phyloP scores from a whole-genome alignment of 23 tunicate genomes.

The Ascidia mentula region DNA sequence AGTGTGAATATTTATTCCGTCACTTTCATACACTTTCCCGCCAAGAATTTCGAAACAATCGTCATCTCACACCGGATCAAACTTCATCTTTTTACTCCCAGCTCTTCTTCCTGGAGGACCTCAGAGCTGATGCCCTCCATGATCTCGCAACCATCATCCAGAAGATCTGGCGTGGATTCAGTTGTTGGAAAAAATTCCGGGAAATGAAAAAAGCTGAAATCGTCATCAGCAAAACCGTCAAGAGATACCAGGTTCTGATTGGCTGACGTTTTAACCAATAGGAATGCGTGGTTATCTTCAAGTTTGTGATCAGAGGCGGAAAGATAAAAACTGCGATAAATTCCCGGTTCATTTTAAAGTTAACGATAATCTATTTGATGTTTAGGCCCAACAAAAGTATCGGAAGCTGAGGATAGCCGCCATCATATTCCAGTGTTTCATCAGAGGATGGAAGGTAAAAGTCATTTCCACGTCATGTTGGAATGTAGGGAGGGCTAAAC shows the following conservation, averaged over 20 bases:
- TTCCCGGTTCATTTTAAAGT: not conserved
- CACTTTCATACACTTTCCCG: not conserved
- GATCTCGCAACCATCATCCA: constrained; percentile 80
- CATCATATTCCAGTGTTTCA: constrained; percentile 61
- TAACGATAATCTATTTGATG: not conserved
- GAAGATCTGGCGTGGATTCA: constrained; percentile 79
- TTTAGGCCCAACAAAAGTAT: constrained; percentile 44
- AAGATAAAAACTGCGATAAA: not conserved
- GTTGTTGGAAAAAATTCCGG: constrained; percentile 46
- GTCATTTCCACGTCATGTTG: too few species aligned
- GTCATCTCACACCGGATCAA: not conserved
- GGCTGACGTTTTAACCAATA: not conserved
- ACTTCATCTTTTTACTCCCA: not conserved
- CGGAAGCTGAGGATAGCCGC: constrained; percentile 37
- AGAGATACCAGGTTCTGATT: constrained; percentile 49
- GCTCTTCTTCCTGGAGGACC: constrained; percentile 70
- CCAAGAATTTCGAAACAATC: not conserved
- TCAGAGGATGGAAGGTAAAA: constrained; percentile 87
- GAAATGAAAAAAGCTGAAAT: constrained; percentile 69
- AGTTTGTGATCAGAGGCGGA: not conserved
- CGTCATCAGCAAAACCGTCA: constrained; percentile 80
- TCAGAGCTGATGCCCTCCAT: constrained; percentile 51
- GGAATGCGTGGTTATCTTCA: not conserved
- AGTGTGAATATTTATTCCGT: too few species aligned
- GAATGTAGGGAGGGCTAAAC: too few species aligned